These are phyloP conservation scores for Lucinisca nassula DNA, from an alignment of 2,888 invertebrate species.

Conservation along the genomic window DNA sequence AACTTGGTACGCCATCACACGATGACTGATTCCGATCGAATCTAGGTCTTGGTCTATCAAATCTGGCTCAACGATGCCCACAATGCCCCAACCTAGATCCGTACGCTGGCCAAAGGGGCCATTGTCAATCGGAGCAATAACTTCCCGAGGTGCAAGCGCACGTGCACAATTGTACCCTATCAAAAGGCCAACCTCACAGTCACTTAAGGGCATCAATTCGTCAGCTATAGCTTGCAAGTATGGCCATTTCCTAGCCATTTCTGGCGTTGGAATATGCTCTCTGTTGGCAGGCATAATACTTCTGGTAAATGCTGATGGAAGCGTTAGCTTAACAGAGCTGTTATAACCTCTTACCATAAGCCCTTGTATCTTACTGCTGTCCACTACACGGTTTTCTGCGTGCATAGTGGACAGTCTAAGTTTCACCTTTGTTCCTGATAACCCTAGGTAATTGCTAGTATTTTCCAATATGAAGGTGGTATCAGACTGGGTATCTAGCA, in stretches of 20 bases:
- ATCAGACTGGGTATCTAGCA: constrained; percentile 71
- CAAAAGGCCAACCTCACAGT: constrained; percentile 57
- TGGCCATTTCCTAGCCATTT: constrained; percentile 42
- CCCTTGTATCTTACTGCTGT: constrained; percentile 26
- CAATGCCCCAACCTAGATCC: constrained; percentile 66
- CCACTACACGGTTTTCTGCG: constrained; percentile 27
- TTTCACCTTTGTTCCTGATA: constrained; percentile 23
- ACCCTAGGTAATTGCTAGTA: constrained; percentile 40
- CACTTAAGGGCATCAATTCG: constrained; percentile 28
- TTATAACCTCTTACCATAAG: constrained; percentile 56
- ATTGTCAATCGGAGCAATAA: constrained; percentile 43
- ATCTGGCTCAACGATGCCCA: constrained; percentile 51
- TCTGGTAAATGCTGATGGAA: constrained; percentile 63
- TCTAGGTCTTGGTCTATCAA: constrained; percentile 39
- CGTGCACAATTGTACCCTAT: constrained; percentile 70
- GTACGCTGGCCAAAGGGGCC: constrained; percentile 65
- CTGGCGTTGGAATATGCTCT: constrained; percentile 53
- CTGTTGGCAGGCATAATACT: constrained; percentile 60
- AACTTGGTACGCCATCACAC: constrained; percentile 2
- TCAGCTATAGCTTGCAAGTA: constrained; percentile 39
- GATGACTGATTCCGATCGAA: constrained; percentile 35
- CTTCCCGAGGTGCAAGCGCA: constrained; percentile 63
- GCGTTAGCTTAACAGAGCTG: constrained; percentile 28
- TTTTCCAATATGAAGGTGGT: constrained; percentile 60
- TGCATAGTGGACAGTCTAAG: constrained; percentile 64